Percentiles rank a stretch among this genome's conserved stretches.
Conservation (phyloP, 1,140 invertebrate species). For the Helicoverpa zea region DNA sequence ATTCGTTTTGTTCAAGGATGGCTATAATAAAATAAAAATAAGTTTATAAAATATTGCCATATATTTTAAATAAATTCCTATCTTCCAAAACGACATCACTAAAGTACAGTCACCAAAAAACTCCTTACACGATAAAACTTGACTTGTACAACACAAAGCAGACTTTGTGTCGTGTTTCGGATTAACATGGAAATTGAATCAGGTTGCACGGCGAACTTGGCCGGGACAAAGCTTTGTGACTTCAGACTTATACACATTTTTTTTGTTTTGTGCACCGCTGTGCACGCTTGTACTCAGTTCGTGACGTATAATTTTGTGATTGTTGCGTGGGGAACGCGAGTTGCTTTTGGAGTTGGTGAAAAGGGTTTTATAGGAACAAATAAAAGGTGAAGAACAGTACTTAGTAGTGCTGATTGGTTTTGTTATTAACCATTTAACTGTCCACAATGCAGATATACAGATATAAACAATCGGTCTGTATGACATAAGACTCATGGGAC, state of each 20-base stretch:
- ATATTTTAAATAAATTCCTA: not conserved
- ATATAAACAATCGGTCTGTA: no score
- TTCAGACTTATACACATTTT: constrained; percentile 51
- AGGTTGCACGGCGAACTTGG: constrained; percentile 66
- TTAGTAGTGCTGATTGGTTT: no score
- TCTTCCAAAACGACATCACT: not conserved
- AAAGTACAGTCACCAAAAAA: constrained; percentile 39
- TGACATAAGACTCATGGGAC: no score
- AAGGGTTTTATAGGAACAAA: no score
- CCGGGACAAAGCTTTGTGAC: constrained; percentile 67
- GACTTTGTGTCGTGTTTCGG: constrained; percentile 58
- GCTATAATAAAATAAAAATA: not conserved
- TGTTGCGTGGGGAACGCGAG: not conserved
- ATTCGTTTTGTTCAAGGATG: no score
- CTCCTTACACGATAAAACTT: constrained; percentile 43
- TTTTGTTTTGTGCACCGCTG: constrained; percentile 38
- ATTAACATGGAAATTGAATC: constrained; percentile 79
- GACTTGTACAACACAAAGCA: constrained; percentile 59
- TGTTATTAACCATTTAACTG: no score
- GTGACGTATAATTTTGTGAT: constrained; percentile 6
- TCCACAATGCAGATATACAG: no score
- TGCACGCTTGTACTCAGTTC: constrained; percentile 11
- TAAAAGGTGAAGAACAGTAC: no score
- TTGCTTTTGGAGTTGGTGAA: not conserved
- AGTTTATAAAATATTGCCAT: not conserved